phyloP scores from a whole-genome alignment of 2,888 invertebrate genomes.

The Dioctria linearis region DNA sequence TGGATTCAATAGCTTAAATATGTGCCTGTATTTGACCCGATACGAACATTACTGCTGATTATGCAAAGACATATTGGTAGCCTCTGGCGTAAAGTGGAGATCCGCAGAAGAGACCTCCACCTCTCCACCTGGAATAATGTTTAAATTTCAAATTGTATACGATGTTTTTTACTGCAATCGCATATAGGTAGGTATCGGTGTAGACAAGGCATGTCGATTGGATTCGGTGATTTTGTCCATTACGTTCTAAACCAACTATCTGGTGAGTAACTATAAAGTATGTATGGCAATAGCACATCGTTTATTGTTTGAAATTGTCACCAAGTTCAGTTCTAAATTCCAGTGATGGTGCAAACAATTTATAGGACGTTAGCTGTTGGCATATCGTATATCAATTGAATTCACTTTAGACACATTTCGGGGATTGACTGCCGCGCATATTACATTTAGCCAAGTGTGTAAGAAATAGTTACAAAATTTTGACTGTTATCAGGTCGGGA shows the following conservation, averaged over 20 bases:
- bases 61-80: slow-evolving; percentile 52
- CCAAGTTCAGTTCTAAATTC: slow-evolving; percentile 37
- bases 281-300: slow-evolving; percentile 25
- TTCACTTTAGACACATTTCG: slow-evolving; percentile 46
- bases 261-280: too few relatives aligned
- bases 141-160: slow-evolving; percentile 46
- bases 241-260: not conserved
- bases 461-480: slow-evolving; percentile 31
- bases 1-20: slow-evolving; percentile 51
- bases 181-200: not conserved
- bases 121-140: slow-evolving; percentile 36
- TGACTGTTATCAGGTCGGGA: slow-evolving; percentile 10
- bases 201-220: slow-evolving; percentile 49
- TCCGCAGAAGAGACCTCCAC: slow-evolving; percentile 31
- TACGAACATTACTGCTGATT: slow-evolving; percentile 43
- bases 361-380: not conserved
- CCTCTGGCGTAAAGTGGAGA: slow-evolving; percentile 19
- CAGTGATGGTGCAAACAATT: not conserved
- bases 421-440: slow-evolving; percentile 17
- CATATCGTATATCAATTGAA: slow-evolving; percentile 44
- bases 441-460: not conserved
- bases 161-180: slow-evolving; percentile 33
- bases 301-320: slow-evolving; percentile 39
- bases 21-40: slow-evolving; percentile 35
- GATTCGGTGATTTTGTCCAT: slow-evolving; percentile 42